phyloP scores from a whole-genome alignment of 2,888 invertebrate genomes.

The Tubulanus polymorphus region DNA sequence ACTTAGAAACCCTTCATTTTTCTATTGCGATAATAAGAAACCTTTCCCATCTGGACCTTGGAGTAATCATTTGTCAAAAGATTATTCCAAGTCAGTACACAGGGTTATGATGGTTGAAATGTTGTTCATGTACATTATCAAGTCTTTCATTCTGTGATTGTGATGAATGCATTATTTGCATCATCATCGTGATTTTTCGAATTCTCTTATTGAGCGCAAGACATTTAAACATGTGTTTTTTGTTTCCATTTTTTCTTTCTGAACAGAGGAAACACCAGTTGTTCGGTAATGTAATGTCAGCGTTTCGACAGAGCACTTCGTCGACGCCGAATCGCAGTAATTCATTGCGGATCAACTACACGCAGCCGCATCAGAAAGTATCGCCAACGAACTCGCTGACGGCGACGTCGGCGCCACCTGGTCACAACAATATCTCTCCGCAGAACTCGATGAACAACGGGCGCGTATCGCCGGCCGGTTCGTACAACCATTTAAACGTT shows the following conservation, averaged over 20 bases:
- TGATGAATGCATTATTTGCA: no score
- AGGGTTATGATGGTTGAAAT: no score
- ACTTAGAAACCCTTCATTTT: no score
- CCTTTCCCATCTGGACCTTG: no score
- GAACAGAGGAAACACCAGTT: constrained; percentile 88
- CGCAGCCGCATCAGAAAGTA: constrained; percentile 31
- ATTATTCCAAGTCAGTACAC: no score
- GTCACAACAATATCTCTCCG: constrained; percentile 31
- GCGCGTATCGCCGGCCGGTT: constrained; percentile 33
- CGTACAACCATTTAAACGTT: constrained; percentile 38
- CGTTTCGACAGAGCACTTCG: constrained; percentile 33
- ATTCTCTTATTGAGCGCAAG: no score
- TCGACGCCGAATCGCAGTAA: constrained; percentile 42
- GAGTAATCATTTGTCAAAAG: no score
- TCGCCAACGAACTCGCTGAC: constrained; percentile 40
- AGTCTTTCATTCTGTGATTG: no score
- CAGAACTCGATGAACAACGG: constrained; percentile 33
- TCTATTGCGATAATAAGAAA: no score
- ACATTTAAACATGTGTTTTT: not conserved
- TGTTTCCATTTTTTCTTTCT: constrained; percentile 6
- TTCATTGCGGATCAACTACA: constrained; percentile 39
- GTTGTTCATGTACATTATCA: no score
- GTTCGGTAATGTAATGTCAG: constrained; percentile 76
- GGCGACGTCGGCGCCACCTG: constrained; percentile 22
- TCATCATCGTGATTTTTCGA: no score